Conservation (phyloP, 2,888 invertebrate species). For the Meghimatium bilineatum region DNA sequence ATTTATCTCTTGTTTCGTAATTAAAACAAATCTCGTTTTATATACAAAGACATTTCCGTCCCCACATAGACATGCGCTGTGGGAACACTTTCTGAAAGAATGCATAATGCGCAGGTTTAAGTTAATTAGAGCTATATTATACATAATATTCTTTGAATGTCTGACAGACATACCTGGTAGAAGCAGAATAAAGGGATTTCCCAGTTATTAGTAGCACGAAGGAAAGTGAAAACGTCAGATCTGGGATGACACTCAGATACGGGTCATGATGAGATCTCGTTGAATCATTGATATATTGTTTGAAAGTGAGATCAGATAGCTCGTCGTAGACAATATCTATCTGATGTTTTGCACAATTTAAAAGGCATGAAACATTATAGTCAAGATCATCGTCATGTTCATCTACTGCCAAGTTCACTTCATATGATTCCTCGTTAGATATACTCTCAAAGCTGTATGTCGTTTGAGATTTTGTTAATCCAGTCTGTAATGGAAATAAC, state of each 20-base stretch:
- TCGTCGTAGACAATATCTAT: too few relatives aligned
- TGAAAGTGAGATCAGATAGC: not conserved
- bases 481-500: not conserved
- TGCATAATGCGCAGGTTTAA: too few relatives aligned
- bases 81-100: too few relatives aligned
- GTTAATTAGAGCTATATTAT: too few relatives aligned
- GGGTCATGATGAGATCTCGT: not conserved
- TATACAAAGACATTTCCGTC: too few relatives aligned
- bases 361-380: not conserved
- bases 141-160: too few relatives aligned
- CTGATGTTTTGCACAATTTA: not conserved
- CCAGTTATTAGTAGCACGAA: constrained; percentile 33
- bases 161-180: constrained; percentile 31
- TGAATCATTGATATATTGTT: not conserved
- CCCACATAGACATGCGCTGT: too few relatives aligned
- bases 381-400: not conserved
- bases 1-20: too few relatives aligned
- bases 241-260: not conserved
- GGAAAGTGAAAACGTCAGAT: constrained; percentile 41
- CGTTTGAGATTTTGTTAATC: not conserved
- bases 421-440: not conserved
- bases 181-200: constrained; percentile 45
- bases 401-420: not conserved
- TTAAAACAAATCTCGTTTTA: too few relatives aligned
- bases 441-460: not conserved